phyloP scores from a whole-genome alignment of 1,140 invertebrate species.

The Rhyacophila brunnea region DNA sequence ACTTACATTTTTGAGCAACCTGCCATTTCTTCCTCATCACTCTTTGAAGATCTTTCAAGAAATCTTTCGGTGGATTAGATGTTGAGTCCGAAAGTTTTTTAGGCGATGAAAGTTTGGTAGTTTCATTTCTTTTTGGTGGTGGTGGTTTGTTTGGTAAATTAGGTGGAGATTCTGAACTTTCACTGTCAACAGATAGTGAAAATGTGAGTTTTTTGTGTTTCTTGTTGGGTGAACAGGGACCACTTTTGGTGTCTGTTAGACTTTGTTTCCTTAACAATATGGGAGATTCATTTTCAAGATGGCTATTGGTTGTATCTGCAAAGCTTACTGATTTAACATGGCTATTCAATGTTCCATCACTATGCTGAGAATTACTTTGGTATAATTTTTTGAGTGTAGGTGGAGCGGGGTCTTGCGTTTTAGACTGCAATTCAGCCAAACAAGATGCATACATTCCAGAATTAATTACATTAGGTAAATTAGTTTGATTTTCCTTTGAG shows the following conservation, averaged over 20 bases:
- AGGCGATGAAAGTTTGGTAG: slow-evolving; percentile 70
- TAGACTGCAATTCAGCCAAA: slow-evolving; percentile 17
- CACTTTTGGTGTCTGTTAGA: slow-evolving; percentile 5
- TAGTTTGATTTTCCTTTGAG: slow-evolving; percentile 1
- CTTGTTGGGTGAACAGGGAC: slow-evolving; percentile 18
- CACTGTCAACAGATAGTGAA: not conserved
- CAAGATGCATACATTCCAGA: slow-evolving; percentile 15
- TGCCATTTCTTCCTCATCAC: slow-evolving; percentile 95
- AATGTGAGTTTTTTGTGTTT: slow-evolving; percentile 20
- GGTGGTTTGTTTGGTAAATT: slow-evolving; percentile 50
- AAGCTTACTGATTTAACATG: slow-evolving; percentile 9
- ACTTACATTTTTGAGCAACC: slow-evolving; percentile 86
- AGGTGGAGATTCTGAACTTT: not conserved
- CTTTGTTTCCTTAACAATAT: slow-evolving; percentile 21
- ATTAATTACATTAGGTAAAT: slow-evolving; percentile 4
- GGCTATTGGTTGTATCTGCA: slow-evolving; percentile 7
- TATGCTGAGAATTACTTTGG: slow-evolving; percentile 8
- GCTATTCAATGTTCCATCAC: not conserved
- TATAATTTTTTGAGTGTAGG: slow-evolving; percentile 12
- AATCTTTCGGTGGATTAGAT: slow-evolving; percentile 77
- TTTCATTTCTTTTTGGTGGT: slow-evolving; percentile 68
- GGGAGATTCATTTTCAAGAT: slow-evolving; percentile 13
- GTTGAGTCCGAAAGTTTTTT: slow-evolving; percentile 70
- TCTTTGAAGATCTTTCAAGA: slow-evolving; percentile 82
- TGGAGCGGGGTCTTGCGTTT: slow-evolving; percentile 19